phyloP scores from a whole-genome alignment of 2,888 invertebrate genomes.

The Cerastoderma edule region DNA sequence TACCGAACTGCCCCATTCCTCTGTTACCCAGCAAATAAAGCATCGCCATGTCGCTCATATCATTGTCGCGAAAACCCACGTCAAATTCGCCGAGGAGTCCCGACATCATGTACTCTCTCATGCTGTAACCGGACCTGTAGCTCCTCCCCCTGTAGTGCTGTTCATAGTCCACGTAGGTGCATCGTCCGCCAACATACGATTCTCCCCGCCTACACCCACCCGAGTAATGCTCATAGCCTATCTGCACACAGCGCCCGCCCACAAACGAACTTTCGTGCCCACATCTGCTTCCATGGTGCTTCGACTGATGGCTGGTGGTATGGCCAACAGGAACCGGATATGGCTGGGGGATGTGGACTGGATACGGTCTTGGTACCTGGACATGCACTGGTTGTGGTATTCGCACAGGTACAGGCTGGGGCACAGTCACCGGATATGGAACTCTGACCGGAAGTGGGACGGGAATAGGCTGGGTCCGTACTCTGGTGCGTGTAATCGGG shows the following conservation, averaged over 20 bases:
- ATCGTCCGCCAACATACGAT: too few relatives aligned
- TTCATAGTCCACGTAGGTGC: too few relatives aligned
- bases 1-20: conserved; percentile 4
- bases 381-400: conserved; percentile 49
- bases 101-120: conserved; percentile 27
- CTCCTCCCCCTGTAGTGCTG: too few relatives aligned
- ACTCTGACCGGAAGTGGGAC: conserved; percentile 48
- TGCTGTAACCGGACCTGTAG: conserved; percentile 2
- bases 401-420: conserved; percentile 25
- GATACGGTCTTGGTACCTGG: conserved; percentile 45
- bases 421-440: conserved; percentile 42
- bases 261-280: not conserved
- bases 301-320: not conserved
- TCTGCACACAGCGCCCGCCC: conserved; percentile 10
- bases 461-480: conserved; percentile 35
- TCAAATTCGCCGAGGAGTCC: conserved; percentile 27
- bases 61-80: conserved; percentile 37
- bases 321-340: conserved; percentile 33
- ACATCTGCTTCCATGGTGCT: not conserved
- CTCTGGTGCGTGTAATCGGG: conserved; percentile 14
- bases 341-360: conserved; percentile 43
- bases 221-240: not conserved
- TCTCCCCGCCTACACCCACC: conserved; percentile 4
- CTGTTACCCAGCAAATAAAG: conserved; percentile 7
- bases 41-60: conserved; percentile 27